Evolutionary conservation across 1,140 invertebrate species (phyloP).

Genomic region (Cephus cinctus): DNA sequence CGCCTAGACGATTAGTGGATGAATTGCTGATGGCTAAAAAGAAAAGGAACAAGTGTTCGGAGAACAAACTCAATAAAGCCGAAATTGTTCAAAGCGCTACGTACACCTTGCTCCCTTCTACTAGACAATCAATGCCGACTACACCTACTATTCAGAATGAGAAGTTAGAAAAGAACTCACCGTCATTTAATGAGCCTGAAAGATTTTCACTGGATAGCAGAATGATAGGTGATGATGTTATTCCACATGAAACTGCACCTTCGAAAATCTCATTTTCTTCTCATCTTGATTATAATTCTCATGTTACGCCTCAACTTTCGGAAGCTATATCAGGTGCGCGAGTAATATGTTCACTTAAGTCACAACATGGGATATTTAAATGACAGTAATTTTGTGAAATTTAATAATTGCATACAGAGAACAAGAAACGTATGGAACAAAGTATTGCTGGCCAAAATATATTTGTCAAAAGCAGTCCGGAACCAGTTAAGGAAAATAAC

Average conservation of each 20-base stretch:
- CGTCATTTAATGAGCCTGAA: constrained; percentile 8
- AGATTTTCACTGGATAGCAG: constrained; percentile 42
- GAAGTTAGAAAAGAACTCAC: constrained; percentile 21
- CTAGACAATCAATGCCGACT: constrained; percentile 29
- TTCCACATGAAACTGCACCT: constrained; percentile 6
- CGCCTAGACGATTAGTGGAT: constrained; percentile 44
- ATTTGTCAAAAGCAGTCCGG: too few relatives aligned
- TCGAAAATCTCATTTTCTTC: neutral
- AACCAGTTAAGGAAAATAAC: too few relatives aligned
- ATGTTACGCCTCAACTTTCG: too few relatives aligned
- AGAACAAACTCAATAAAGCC: constrained; percentile 1
- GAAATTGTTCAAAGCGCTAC: constrained; percentile 16
- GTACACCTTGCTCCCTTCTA: constrained; percentile 21
- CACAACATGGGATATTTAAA: neutral
- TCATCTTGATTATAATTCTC: constrained; percentile 9
- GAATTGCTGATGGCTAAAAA: constrained; percentile 42
- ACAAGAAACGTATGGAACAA: too few relatives aligned
- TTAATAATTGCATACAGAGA: neutral
- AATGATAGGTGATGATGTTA: constrained; percentile 10
- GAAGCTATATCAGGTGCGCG: too few relatives aligned
- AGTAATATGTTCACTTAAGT: neutral
- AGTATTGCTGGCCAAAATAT: too few relatives aligned
- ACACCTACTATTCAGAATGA: constrained; percentile 7
- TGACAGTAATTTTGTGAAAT: neutral
- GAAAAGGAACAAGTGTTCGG: constrained; percentile 28